These are phyloP conservation scores for Myrmecophaga tridactyla DNA, from an alignment of 2,113 vertebrate genomes.

Conservation along the genomic window DNA sequence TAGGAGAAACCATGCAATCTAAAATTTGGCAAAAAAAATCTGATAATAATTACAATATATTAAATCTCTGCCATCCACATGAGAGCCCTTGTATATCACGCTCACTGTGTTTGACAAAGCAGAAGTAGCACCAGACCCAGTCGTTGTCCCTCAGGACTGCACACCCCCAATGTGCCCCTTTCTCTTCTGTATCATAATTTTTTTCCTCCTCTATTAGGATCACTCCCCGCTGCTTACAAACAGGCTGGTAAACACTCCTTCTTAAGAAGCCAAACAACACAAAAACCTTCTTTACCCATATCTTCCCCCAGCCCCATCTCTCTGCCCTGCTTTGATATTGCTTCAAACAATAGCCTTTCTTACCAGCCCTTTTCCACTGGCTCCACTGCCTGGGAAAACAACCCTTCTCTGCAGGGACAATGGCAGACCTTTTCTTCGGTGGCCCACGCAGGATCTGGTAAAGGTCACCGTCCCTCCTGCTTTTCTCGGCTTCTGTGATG, in stretches of 20 bases:
- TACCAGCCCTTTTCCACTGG: accelerated
- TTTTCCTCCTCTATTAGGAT: neutral
- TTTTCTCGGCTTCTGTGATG: neutral
- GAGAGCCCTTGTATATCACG: accelerated
- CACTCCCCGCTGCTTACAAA: neutral
- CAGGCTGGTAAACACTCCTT: accelerated
- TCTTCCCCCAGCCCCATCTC: neutral
- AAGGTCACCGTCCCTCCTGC: accelerated
- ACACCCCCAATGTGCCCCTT: accelerated
- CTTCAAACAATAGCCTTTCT: no score
- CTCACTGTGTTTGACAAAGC: accelerated
- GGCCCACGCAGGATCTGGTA: accelerated
- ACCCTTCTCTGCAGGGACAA: neutral
- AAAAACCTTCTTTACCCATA: neutral
- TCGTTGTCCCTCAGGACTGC: neutral
- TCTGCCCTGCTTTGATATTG: neutral
- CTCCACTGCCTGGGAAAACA: accelerated
- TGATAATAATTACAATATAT: no score
- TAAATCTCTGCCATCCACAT: neutral
- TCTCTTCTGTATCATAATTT: accelerated
- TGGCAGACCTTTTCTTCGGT: no score
- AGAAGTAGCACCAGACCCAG: neutral
- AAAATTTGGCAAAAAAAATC: neutral
- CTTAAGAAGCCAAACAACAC: neutral
- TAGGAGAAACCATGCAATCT: neutral